phyloP scores from a whole-genome alignment of 2,888 invertebrate species.

The Meiosimyza platycephala region DNA sequence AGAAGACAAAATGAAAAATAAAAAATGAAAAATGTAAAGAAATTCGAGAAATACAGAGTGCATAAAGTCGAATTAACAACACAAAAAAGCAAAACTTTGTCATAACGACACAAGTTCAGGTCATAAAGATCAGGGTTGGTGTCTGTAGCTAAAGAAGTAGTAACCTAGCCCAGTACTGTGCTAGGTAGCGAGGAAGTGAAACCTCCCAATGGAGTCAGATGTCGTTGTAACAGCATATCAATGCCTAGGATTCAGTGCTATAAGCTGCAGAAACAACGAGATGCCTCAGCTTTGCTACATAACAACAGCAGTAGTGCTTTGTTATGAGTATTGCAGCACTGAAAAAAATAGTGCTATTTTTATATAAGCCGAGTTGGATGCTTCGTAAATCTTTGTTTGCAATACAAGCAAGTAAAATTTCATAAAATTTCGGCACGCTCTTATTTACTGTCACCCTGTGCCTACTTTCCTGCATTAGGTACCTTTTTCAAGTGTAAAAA shows the following conservation, averaged over 20 bases:
- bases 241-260: no score
- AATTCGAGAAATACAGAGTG: neutral
- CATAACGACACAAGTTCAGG: slow-evolving; percentile 25
- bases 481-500: slow-evolving; percentile 17
- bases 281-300: no score
- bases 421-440: no score
- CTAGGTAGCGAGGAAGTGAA: neutral
- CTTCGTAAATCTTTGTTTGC: no score
- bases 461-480: slow-evolving; percentile 25
- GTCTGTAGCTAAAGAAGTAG: neutral
- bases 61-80: no score
- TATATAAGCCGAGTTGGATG: no score
- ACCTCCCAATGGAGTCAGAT: neutral
- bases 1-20: neutral
- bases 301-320: no score
- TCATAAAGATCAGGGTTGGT: neutral
- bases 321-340: no score
- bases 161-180: neutral
- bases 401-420: no score
- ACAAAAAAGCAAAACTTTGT: slow-evolving; percentile 2
- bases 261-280: no score
- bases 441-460: slow-evolving; percentile 3
- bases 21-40: neutral
- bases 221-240: no score
- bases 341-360: no score